These are phyloP conservation scores for Falco rusticolus DNA, from an alignment of 2,797 vertebrate genomes.

Conservation along the genomic window DNA sequence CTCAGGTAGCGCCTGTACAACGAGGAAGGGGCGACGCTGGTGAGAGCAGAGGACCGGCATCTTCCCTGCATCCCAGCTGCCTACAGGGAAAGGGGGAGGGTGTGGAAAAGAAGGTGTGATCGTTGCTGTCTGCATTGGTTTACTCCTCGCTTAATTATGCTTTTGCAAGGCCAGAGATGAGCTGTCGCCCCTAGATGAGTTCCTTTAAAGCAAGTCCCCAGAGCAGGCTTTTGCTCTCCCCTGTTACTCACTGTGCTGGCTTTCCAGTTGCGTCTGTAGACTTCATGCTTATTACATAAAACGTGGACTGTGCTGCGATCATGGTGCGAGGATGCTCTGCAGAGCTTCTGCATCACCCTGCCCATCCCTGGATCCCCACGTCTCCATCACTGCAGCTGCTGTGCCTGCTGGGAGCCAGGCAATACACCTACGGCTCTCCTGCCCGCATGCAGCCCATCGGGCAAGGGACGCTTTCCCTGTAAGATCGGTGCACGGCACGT, in stretches of 20 bases:
- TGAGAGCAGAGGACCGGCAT: too few species aligned
- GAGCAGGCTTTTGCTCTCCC: neutral
- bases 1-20: neutral
- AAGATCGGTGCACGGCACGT: neutral
- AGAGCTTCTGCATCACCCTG: accelerated
- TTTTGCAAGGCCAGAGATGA: neutral
- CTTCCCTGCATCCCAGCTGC: accelerated
- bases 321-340: neutral
- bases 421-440: accelerated
- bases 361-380: accelerated
- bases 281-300: accelerated
- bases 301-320: neutral
- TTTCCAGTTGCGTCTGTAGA: neutral
- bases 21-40: accelerated
- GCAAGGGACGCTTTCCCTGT: neutral
- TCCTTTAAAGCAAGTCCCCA: neutral
- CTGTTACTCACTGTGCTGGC: neutral
- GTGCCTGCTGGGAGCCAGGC: accelerated
- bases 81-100: neutral
- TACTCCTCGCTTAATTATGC: neutral
- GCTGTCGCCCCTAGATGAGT: neutral
- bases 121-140: neutral
- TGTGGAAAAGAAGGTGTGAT: neutral
- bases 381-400: accelerated
- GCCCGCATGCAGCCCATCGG: accelerated